Base-by-base conservation (phyloP, 1,140 invertebrate genomes). In the Onthophagus taurus region DNA sequence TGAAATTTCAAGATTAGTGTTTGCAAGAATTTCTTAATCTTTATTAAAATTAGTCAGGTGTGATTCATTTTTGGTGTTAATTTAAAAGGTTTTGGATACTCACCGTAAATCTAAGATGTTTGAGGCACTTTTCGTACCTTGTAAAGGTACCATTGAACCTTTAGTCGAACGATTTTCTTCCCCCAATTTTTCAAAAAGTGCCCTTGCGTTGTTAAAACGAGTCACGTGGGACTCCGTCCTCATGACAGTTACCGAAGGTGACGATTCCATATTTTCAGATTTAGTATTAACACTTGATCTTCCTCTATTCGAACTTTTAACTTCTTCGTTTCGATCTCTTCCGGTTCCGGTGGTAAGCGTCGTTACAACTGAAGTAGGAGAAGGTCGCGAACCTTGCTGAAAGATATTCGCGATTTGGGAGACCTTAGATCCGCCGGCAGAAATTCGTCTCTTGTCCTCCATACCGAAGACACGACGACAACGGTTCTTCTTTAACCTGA, bases 331-430 rank as follows among this genome's bases (percentile, higher is more conserved):
- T 72, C 70, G 41, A 70, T 53, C 31, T 58, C 52, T 26, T 59
- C 52, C 34, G 51, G 63, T 55, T 31, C 51, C 55, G 33, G 48
- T 33, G 21, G 62, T 55, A 11, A 39, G 38, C 44, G 54, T 61
- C 20, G 54, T 44, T n/a, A n/a, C n/a, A n/a, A n/a, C n/a, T n/a
- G n/a, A n/a, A n/a, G n/a, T n/a, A n/a, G n/a, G n/a, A n/a, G n/a
- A n/a, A n/a, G n/a, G n/a, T n/a, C n/a, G n/a, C n/a, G n/a, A n/a
- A n/a, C n/a, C n/a, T n/a, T n/a, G n/a, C 60, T 76, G 77, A 66
- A 91, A 91, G 59, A 89, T 85, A 63, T 88, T 88, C 20, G 87
- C 87, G 42, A 91, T 90, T 69, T 89, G 85, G 23, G 86, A 89
- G 54, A 89, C 87, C 72, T 91, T 91, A 51, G 82, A 78, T 57